Evolutionary conservation across 2,797 vertebrate species (phyloP).

Genomic region (Chrysocyon brachyurus): DNA sequence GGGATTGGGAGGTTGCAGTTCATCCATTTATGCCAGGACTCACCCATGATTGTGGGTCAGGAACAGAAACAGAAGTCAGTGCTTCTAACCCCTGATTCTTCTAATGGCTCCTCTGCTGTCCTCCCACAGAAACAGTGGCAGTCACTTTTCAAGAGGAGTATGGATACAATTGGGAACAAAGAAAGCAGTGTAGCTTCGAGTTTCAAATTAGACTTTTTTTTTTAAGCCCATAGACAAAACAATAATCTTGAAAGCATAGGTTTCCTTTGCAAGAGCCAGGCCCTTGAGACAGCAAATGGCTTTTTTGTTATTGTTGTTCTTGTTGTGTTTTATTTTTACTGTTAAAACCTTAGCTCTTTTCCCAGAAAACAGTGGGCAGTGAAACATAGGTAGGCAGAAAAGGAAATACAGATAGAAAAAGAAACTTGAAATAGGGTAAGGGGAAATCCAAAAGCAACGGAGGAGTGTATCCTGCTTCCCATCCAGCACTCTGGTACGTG

Average conservation of each 20-base stretch:
- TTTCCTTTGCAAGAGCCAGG: conserved; percentile 62
- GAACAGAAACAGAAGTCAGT: not conserved
- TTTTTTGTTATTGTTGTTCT: not conserved
- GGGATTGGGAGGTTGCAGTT: not conserved
- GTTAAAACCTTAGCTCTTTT: conserved; percentile 67
- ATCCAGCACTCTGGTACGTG: not conserved
- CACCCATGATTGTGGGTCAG: not conserved
- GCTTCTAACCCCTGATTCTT: not conserved
- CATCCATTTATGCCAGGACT: not conserved
- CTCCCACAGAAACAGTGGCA: not conserved
- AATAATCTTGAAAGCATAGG: conserved; percentile 69
- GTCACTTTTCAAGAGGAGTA: not conserved
- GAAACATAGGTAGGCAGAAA: not conserved
- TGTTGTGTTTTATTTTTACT: conserved; percentile 9
- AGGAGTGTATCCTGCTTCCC: not conserved
- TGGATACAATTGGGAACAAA: conserved; percentile 39
- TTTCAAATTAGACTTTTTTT: conserved; percentile 61
- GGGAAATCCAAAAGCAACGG: not conserved
- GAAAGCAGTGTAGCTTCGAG: conserved; percentile 18
- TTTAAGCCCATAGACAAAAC: conserved; percentile 66
- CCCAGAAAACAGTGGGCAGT: not conserved
- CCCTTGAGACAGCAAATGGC: conserved; percentile 49
- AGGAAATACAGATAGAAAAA: not conserved
- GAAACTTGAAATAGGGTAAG: not conserved
- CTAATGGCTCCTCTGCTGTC: not conserved